phyloP scores from a whole-genome alignment of 1,140 invertebrate species.

The fruit fly (Drosophila melanogaster) region DNA sequence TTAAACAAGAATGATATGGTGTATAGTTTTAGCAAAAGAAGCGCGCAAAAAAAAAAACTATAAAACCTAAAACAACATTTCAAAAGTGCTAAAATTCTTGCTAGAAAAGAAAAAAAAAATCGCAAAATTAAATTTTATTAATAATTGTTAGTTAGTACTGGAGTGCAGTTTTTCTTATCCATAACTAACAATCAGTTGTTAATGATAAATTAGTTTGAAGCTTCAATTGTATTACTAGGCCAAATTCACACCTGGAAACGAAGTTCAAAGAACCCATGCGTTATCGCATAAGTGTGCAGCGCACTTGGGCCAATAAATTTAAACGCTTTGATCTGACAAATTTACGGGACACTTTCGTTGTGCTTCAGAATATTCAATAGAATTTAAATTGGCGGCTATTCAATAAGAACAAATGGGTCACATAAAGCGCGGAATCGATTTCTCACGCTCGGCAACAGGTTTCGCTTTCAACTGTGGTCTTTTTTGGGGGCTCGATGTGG shows the following conservation, averaged over 20 bases:
- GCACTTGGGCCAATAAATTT: conserved; percentile 54
- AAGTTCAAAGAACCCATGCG: conserved; percentile 25
- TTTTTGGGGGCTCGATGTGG: conserved; percentile 26
- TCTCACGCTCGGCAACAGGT: conserved; percentile 73
- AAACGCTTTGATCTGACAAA: conserved; percentile 53
- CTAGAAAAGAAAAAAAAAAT: not conserved
- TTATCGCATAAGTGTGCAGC: conserved; percentile 13
- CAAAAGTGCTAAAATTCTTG: not conserved
- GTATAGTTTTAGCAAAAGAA: not conserved
- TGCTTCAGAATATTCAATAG: conserved; percentile 51
- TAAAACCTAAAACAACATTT: not conserved
- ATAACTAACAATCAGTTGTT: too few species aligned
- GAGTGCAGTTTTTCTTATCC: conserved; percentile 2
- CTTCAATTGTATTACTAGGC: not conserved
- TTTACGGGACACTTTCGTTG: conserved; percentile 46
- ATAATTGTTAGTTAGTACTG: conserved; percentile 6
- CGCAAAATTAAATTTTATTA: conserved; percentile 5
- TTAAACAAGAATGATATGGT: conserved; percentile 5
- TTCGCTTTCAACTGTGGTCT: conserved; percentile 23
- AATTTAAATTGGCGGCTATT: conserved; percentile 58
- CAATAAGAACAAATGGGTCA: conserved; percentile 68
- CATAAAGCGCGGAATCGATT: conserved; percentile 47
- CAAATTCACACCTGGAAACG: not conserved
- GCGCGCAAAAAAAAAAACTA: conserved; percentile 3
- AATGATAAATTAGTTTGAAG: not conserved